These are phyloP conservation scores for Archegozetes longisetosus DNA, from an alignment of 1,140 invertebrate species.

Conservation along the genomic window DNA sequence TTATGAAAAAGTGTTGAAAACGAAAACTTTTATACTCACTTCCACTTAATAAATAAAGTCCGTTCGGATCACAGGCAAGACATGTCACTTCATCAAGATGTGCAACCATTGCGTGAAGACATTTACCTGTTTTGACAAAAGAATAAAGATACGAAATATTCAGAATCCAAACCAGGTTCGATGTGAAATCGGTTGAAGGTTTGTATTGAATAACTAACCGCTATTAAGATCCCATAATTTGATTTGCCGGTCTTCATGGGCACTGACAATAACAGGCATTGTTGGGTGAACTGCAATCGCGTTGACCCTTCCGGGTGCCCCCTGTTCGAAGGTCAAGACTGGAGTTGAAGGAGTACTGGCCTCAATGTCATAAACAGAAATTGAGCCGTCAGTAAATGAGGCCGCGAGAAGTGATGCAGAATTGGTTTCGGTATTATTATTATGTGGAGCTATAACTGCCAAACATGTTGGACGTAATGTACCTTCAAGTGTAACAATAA, in stretches of 20 bases:
- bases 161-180: background rate
- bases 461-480: constrained; percentile 13
- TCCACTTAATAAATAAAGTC: constrained; percentile 92
- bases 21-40: constrained; percentile 41
- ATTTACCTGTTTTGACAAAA: constrained; percentile 38
- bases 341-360: constrained; percentile 32
- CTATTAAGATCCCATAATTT: constrained; percentile 94
- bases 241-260: constrained; percentile 94
- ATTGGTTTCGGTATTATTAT: constrained; percentile 2
- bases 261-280: constrained; percentile 82
- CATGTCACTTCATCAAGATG: constrained; percentile 96
- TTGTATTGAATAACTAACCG: constrained; percentile 34
- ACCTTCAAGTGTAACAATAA: background rate
- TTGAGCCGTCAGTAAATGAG: constrained; percentile 17
- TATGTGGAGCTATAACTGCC: constrained; percentile 9
- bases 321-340: constrained; percentile 18
- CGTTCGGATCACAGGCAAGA: constrained; percentile 93
- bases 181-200: background rate
- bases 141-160: constrained; percentile 5
- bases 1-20: too few relatives aligned
- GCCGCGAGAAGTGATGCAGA: constrained; percentile 10
- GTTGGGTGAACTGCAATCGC: constrained; percentile 89
- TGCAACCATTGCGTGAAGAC: constrained; percentile 94
- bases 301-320: constrained; percentile 47
- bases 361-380: constrained; percentile 61